Conservation (phyloP, 2,888 invertebrate species). For the Cecidostiba fungosa region DNA sequence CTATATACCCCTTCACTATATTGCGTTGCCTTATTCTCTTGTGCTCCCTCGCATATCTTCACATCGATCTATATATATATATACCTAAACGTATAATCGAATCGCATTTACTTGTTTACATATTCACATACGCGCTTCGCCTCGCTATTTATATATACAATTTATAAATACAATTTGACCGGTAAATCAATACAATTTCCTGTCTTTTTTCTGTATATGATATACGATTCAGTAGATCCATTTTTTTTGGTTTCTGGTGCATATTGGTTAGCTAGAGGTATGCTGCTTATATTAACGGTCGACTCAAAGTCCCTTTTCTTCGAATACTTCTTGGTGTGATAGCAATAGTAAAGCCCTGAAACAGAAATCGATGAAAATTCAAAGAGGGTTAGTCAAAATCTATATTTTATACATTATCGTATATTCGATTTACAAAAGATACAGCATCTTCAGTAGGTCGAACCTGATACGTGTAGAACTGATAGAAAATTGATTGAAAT, state of each 20-base stretch:
- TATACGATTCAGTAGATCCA: slow-evolving; percentile 3
- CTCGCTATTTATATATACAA: slow-evolving; percentile 49
- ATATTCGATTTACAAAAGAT: neutral
- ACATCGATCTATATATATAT: slow-evolving; percentile 6
- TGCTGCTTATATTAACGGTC: neutral
- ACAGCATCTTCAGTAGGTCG: neutral
- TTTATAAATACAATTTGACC: slow-evolving; percentile 30
- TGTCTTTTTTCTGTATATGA: neutral
- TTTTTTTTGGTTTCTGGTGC: slow-evolving; percentile 16
- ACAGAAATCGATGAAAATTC: slow-evolving; percentile 1
- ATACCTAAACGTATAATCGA: slow-evolving; percentile 3
- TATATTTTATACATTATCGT: too few species aligned
- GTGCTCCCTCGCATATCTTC: neutral
- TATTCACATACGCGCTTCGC: slow-evolving; percentile 55
- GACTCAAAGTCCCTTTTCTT: neutral
- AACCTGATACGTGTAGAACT: neutral
- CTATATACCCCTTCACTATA: neutral
- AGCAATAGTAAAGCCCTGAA: slow-evolving; percentile 8
- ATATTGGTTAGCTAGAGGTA: slow-evolving; percentile 10
- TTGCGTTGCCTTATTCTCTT: neutral
- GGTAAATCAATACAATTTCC: neutral
- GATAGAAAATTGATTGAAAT: neutral
- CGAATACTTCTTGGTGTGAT: neutral
- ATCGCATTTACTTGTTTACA: slow-evolving; percentile 49
- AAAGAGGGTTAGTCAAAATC: too few species aligned